Percentiles rank a stretch among this genome's conserved stretches.
Conservation (phyloP, 2,113 vertebrate genomes). For the Pteropus alecto region DNA sequence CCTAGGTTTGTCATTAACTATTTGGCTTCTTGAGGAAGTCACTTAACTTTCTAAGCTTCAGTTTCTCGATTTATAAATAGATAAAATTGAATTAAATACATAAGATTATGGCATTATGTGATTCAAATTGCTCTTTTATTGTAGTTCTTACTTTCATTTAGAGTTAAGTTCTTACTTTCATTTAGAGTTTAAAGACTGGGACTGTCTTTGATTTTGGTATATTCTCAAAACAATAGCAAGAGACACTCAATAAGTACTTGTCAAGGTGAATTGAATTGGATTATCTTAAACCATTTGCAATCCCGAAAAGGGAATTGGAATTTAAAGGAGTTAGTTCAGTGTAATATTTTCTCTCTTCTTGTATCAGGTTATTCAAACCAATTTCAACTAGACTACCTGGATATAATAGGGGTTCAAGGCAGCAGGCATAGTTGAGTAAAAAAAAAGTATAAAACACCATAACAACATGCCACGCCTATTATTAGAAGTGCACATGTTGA, state of each 20-base stretch:
- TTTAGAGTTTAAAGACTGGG: not conserved
- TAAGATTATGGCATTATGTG: not conserved
- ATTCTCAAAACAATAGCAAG: not conserved
- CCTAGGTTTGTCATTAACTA: not conserved
- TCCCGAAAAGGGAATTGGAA: not conserved
- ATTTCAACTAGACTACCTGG: not conserved
- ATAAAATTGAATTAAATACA: not conserved
- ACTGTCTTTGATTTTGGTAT: not conserved
- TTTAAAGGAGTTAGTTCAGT: not conserved
- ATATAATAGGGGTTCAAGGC: not conserved
- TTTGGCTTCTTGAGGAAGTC: not conserved
- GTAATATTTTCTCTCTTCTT: not conserved
- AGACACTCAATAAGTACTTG: constrained; percentile 39
- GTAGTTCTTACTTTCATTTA: not conserved
- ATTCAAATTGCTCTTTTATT: not conserved
- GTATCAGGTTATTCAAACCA: not conserved
- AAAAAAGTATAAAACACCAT: not conserved
- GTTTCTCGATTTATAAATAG: constrained; percentile 10
- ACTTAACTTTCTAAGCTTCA: not conserved
- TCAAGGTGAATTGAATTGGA: not conserved
- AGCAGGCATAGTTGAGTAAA: not conserved
- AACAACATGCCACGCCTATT: not conserved
- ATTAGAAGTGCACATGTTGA: not conserved
- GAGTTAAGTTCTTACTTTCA: not conserved
- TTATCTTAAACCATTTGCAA: not conserved